A percentile compares a stretch with the other conserved stretches of the same genome.
phyloP scores from a whole-genome alignment of 2,113 vertebrate genomes.

The Leucoraja erinaceus region DNA sequence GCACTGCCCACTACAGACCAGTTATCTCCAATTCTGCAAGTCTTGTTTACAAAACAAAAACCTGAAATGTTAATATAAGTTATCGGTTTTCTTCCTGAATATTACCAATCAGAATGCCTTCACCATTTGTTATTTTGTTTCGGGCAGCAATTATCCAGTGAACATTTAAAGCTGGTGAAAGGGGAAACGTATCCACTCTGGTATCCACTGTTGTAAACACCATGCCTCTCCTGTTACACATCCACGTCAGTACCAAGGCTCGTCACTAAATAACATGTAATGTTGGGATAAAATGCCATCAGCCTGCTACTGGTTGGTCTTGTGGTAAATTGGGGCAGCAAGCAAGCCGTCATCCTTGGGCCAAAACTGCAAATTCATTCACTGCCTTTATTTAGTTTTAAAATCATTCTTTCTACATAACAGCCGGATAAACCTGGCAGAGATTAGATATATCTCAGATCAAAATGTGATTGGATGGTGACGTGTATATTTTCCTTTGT shows the following conservation, averaged over 20 bases:
- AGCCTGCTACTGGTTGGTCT: neutral
- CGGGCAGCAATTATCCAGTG: neutral
- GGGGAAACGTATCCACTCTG: too few species aligned
- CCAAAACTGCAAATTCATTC: neutral
- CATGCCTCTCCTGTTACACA: neutral
- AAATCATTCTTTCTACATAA: neutral
- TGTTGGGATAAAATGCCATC: neutral
- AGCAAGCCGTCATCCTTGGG: neutral
- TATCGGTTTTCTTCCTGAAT: neutral
- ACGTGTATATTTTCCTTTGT: neutral
- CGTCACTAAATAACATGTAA: neutral
- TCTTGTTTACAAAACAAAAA: constrained; percentile 14
- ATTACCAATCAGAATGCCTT: neutral
- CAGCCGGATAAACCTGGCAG: neutral
- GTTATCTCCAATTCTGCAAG: neutral
- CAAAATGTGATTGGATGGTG: neutral
- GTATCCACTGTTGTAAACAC: neutral
- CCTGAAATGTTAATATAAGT: constrained; percentile 10
- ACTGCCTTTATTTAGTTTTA: neutral
- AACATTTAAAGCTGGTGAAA: neutral
- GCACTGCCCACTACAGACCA: neutral
- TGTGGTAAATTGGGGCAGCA: neutral
- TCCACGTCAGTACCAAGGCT: neutral
- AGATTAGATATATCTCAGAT: neutral
- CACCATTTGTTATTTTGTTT: neutral